phyloP scores from a whole-genome alignment of 2,888 invertebrate species.

The Prenolepis imparis region DNA sequence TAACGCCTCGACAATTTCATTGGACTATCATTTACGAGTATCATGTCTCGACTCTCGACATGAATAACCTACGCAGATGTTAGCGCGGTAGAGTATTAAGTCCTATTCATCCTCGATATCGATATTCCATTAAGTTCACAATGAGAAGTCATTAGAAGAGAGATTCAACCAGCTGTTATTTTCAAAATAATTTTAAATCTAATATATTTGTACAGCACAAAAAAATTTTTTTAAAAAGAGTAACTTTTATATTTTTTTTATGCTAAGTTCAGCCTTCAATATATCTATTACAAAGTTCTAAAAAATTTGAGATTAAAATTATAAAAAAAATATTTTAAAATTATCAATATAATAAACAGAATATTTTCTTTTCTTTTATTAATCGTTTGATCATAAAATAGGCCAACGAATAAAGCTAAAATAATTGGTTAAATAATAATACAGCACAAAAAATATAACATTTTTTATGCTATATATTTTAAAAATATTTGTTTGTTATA shows the following conservation, averaged over 20 bases:
- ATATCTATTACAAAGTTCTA: background rate
- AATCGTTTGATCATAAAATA: background rate
- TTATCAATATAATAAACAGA: background rate
- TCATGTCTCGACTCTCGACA: slow-evolving; percentile 20
- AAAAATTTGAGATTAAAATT: background rate
- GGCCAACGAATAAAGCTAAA: background rate
- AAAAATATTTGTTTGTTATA: too few species aligned
- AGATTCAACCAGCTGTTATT: slow-evolving; percentile 39
- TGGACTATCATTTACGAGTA: slow-evolving; percentile 39
- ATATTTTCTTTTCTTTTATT: background rate
- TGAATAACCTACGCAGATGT: slow-evolving; percentile 48
- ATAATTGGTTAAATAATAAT: background rate
- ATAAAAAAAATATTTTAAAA: too few species aligned
- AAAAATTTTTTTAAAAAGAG: background rate
- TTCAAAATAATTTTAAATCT: background rate
- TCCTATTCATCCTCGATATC: slow-evolving; percentile 63
- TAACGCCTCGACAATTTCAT: slow-evolving; percentile 18
- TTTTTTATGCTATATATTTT: background rate
- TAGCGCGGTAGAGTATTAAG: slow-evolving; percentile 56
- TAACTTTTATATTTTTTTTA: background rate
- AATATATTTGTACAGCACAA: background rate
- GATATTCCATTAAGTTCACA: slow-evolving; percentile 50
- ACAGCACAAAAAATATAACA: too few species aligned
- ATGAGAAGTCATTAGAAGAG: slow-evolving; percentile 65
- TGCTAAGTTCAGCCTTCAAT: background rate